Base-by-base conservation (phyloP, 2,888 invertebrate genomes). In the Nematopogon swammerdamellus region DNA sequence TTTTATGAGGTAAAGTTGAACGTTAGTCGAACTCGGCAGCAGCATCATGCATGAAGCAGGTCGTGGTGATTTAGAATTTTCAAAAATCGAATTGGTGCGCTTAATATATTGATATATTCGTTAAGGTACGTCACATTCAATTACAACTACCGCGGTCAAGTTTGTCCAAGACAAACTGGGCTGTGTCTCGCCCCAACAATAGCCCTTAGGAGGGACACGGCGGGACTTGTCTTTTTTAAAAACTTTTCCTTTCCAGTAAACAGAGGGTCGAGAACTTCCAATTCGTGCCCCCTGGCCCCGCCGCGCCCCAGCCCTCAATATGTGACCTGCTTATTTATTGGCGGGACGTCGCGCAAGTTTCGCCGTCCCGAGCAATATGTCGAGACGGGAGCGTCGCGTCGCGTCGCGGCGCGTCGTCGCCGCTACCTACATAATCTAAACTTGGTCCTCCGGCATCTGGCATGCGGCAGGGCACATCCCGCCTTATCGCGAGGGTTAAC, bases 291-390 rank as follows among this genome's bases (percentile, higher is more conserved):
- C 65, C 72, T 68, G 3, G 11, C 72, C 69, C 63, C 64, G 63
- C 72, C 73, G 70, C 72, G 69, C 63, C 64, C 63, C 72, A 73
- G 70, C 72, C 68, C 75, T 73, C 77, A 77, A 77, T 79, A 77
- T 79, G 79, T 79, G 79, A 77, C 77, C 77, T 75, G 79, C 68
- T 77, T 77, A 76, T 77, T 77, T 79, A 79, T 77, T 72, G 73
- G 70, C 70, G 70, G 74, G 63, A 69, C 75, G 73, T 69, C 70
- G 74, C 66, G 64, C 63, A 72, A 74, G 75, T 74, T 77, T 36
- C 36, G 36, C 11, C n/a, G 11, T 14, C 70, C 64, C 68, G 76
- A 75, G 75, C 79, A 77, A 77, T 73, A 76, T 76, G 76, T 76
- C 74, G 77, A 71, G 66, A 65, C 5, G 25, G 11, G 11, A 14